Conservation (phyloP, 2,888 invertebrate species). For the Lasiommata megera region DNA sequence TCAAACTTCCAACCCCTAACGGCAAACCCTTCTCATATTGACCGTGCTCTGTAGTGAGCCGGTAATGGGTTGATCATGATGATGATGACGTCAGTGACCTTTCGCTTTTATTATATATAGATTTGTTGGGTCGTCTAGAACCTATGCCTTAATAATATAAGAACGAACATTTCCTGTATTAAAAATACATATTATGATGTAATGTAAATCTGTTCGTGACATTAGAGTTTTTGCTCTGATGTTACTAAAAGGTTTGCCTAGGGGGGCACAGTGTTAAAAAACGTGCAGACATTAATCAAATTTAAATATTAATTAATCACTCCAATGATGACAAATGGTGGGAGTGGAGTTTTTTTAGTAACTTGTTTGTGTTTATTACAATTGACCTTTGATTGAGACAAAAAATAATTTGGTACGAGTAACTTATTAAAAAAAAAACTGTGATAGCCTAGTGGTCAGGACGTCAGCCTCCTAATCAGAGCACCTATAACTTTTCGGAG, state of each 20-base stretch:
- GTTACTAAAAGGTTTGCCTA: conserved; percentile 1
- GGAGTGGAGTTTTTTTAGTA: conserved; percentile 7
- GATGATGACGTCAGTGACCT: too few species aligned
- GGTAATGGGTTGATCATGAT: too few species aligned
- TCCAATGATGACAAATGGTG: conserved; percentile 5
- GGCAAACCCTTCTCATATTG: too few species aligned
- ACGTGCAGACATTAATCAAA: conserved; percentile 11
- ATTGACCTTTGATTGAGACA: conserved; percentile 1
- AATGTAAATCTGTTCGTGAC: neutral
- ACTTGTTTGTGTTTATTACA: neutral
- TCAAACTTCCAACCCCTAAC: too few species aligned
- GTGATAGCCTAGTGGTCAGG: too few species aligned
- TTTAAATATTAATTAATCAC: conserved; percentile 11
- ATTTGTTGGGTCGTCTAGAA: too few species aligned
- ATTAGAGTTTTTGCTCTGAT: neutral
- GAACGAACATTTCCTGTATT: neutral
- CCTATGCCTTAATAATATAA: neutral
- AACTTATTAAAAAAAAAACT: too few species aligned
- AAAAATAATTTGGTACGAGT: too few species aligned
- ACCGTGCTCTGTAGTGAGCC: too few species aligned
- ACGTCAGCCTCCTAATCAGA: too few species aligned
- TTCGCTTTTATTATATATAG: too few species aligned
- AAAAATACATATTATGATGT: conserved; percentile 2
- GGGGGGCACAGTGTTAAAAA: neutral
- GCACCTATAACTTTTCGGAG: too few species aligned